A percentile compares a stretch with the other conserved stretches of the same genome.
phyloP scores from a whole-genome alignment of 2,888 invertebrate species.

The Lasioglossum lativentre region DNA sequence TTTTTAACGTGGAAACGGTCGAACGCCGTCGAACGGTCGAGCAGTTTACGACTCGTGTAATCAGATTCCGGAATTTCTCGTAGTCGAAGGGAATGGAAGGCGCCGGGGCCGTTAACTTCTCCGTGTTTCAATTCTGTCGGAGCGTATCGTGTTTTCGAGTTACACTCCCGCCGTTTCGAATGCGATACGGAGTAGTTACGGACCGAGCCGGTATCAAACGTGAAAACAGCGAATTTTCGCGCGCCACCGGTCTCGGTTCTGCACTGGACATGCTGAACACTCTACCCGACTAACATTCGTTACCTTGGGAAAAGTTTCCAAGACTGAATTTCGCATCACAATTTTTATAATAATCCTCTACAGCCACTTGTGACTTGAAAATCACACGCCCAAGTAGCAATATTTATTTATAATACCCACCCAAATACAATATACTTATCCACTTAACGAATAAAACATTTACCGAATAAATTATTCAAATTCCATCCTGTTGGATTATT shows the following conservation, averaged over 20 bases:
- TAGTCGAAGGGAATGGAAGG: conserved; percentile 20
- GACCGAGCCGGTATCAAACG: conserved; percentile 5
- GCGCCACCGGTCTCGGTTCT: not conserved
- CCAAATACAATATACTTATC: too few species aligned
- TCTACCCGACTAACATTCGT: not conserved
- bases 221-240: conserved; percentile 8
- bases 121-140: conserved; percentile 26
- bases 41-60: conserved; percentile 28
- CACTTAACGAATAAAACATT: too few species aligned
- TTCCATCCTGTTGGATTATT: too few species aligned
- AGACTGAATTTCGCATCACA: not conserved
- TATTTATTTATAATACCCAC: too few species aligned
- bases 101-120: conserved; percentile 29
- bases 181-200: not conserved
- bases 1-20: conserved; percentile 19
- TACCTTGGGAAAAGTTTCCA: not conserved
- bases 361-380: not conserved
- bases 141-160: not conserved
- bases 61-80: conserved; percentile 23
- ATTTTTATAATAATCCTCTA: not conserved
- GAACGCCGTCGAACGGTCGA: not conserved
- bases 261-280: not conserved
- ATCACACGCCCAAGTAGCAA: too few species aligned
- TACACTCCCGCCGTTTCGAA: not conserved
- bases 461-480: not conserved